Base-by-base conservation (phyloP, 2,797 vertebrate genomes). In the Echeneis naucrates region DNA sequence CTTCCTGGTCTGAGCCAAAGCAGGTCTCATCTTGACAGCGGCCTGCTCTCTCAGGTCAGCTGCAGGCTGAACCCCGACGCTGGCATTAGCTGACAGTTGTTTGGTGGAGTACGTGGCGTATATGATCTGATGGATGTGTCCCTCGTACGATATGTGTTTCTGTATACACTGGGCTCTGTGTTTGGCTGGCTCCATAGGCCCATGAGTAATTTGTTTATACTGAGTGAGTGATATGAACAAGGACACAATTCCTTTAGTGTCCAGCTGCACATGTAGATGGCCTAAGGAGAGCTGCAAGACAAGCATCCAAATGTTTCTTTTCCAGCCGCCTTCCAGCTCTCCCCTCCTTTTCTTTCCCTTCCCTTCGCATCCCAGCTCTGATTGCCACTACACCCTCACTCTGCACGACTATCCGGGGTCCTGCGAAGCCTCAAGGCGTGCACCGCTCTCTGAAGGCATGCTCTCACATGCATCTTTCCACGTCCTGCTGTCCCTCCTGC, bases 181-280 rank as follows among this genome's bases (percentile, higher is more conserved):
- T 88, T 91, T 91, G 81, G 84, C 83, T 4, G 4, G 74, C 63
- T 64, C 79, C 52, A 66, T 66, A 54, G 77, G 82, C 77, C 61
- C 24, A 1, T 80, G 88, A 92, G 85, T 86, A 85, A 89, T 89
- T 56, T 94, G 92, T 94, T 93, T 93, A 94, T 70, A 88, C 62
- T 80, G 63, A 35, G 64, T 56, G 78, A 90, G 81, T 54, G 84
- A 88, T 84, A 68, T 61, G 69, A 86, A 80, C 80, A 53, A 81
- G 84, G 78, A 87, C 85, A 67, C 65, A 30, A 67, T 85, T 89
- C 77, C 89, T 85, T 74, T 78, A 86, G 84, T 62, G 88, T 87
- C 85, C 88, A 90, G 90, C 85, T 91, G 90, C 82, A 75, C 76
- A 71, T 76, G 74, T 57, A 75, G 60, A 85, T 63, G 75, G 72